Evolutionary conservation across 2,797 vertebrate species (phyloP), one percentile per base, ranked within the genome.

Genomic region (Rhincodon typus): DNA sequence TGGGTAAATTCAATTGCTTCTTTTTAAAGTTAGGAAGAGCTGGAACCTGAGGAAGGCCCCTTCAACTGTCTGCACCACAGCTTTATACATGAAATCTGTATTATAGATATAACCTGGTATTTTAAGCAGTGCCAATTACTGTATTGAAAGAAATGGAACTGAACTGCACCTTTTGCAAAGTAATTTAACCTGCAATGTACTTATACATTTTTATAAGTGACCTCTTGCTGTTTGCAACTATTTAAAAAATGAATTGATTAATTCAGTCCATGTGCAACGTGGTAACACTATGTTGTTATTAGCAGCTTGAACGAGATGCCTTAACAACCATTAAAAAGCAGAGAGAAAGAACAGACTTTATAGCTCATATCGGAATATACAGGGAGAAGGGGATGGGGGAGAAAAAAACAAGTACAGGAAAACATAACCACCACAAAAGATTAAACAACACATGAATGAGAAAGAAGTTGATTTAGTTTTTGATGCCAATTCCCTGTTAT

Each of bases 371-470:
- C 30, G 38, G n/a, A 69, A 87, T 53, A 42, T 72, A 67, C 34
- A 57, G 19, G 66, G n/a, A 86, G 53, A 86, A n/a, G 53, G 77
- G 53, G 38, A 2, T 21, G 21, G 53, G 57, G 95, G 25, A 77
- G 66, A 38, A 38, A 87, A 84, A 46, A 38, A 66, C 30, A 38
- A 84, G 94, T 42, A 74, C 67, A 30, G 66, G 23, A 72, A 94
- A 50, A 94, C 94, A 74, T 46, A 94, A 74, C 69, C 70, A 74
- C 30, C 30, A 94, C 90, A 62, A 74, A 74, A 94, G 94, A 74
- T 70, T 74, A 72, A 94, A 94, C 93, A 50, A 74, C 94, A 74
- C 42, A 94, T 53, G 27, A 53, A 94, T 94, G 94, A 74, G 42
- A 69, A 69, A 74, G 94, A 74, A 74, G 74, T 13, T 46, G 12